Percentiles rank a stretch among this genome's conserved stretches.
Evolutionary conservation across 2,113 vertebrate genomes (phyloP).

Genomic region (Amblyopsis rosae): DNA sequence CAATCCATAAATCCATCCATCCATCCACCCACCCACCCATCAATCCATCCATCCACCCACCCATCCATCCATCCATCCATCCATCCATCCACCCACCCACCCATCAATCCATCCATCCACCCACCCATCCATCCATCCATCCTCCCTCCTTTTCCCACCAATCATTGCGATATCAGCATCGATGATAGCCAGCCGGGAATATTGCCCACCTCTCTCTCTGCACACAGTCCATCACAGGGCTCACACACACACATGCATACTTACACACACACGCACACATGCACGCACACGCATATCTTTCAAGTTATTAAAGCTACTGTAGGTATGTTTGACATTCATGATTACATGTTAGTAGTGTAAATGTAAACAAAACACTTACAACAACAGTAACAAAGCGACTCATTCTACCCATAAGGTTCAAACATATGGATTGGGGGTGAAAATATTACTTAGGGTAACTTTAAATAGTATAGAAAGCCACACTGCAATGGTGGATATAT

Average conservation of each 20-base stretch:
- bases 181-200: too few relatives aligned
- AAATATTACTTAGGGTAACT: too few relatives aligned
- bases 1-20: background rate
- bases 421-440: too few relatives aligned
- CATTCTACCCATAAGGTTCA: too few relatives aligned
- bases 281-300: background rate
- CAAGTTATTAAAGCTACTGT: too few relatives aligned
- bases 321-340: too few relatives aligned
- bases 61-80: background rate
- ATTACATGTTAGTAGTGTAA: too few relatives aligned
- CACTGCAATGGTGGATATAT: too few relatives aligned
- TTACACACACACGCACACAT: conserved; percentile 4
- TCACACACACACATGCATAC: background rate
- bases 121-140: background rate
- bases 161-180: too few relatives aligned
- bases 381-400: too few relatives aligned
- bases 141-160: background rate
- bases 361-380: too few relatives aligned
- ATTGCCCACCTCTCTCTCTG: background rate
- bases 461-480: too few relatives aligned
- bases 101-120: background rate
- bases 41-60: background rate
- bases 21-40: background rate
- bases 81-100: background rate
- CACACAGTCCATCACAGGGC: background rate